phyloP scores from a whole-genome alignment of 2,888 invertebrate genomes.

The Drosophila melanosoma region DNA sequence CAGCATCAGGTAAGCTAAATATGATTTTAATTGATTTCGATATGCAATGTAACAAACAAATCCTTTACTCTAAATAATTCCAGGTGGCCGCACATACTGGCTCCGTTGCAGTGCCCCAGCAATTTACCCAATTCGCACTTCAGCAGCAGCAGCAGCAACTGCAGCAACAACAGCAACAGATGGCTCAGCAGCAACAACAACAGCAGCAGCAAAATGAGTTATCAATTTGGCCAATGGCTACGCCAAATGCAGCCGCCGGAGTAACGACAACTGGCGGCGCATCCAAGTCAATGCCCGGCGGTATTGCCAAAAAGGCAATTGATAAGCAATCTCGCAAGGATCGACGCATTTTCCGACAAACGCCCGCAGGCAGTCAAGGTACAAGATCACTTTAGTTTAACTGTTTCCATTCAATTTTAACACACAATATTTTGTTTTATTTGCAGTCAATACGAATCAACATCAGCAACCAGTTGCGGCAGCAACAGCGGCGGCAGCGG shows the following conservation, averaged over 20 bases:
- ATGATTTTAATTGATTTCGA: background rate
- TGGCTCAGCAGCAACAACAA: constrained; percentile 48
- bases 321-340: constrained; percentile 85
- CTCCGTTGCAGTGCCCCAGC: constrained; percentile 81
- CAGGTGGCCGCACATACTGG: constrained; percentile 87
- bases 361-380: constrained; percentile 85
- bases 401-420: background rate
- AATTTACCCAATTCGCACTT: constrained; percentile 66
- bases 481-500: constrained; percentile 64
- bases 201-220: constrained; percentile 69
- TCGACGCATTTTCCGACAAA: constrained; percentile 84
- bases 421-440: background rate
- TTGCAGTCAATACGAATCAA: constrained; percentile 79
- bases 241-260: constrained; percentile 55
- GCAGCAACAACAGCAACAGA: constrained; percentile 61
- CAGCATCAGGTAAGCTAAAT: constrained; percentile 74
- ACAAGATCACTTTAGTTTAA: constrained; percentile 2
- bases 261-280: constrained; percentile 55
- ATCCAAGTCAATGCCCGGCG: constrained; percentile 80
- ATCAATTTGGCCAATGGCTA: constrained; percentile 72
- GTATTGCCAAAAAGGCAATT: constrained; percentile 84
- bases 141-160: constrained; percentile 66
- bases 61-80: background rate
- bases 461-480: constrained; percentile 66
- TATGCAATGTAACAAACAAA: background rate